Conservation (phyloP, 2,113 vertebrate species). For the Monopterus albus region DNA sequence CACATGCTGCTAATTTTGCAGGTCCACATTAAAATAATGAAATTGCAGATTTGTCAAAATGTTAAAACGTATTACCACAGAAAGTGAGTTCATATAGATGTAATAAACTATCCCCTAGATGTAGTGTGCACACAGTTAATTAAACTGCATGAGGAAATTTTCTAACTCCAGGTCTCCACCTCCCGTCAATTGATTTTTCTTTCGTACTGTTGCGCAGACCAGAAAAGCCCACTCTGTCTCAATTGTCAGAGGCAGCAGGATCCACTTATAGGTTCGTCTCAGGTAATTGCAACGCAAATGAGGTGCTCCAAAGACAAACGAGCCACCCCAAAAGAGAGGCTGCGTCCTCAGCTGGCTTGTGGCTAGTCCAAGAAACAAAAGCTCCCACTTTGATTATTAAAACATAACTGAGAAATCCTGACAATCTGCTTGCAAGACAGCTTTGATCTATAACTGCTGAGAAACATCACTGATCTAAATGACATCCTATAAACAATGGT, state of each 20-base stretch:
- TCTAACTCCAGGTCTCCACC: slow-evolving; percentile 29
- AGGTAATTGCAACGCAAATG: slow-evolving; percentile 78
- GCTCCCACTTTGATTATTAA: slow-evolving; percentile 68
- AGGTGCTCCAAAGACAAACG: slow-evolving; percentile 72
- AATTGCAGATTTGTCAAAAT: slow-evolving; percentile 11
- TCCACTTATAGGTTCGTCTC: slow-evolving; percentile 69
- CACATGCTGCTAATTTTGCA: background rate
- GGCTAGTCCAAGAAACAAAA: slow-evolving; percentile 26
- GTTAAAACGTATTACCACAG: slow-evolving; percentile 24
- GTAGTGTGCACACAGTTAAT: slow-evolving; percentile 44
- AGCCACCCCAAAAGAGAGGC: slow-evolving; percentile 57
- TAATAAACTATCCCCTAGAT: slow-evolving; percentile 6
- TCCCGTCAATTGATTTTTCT: slow-evolving; percentile 55
- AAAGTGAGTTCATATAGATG: slow-evolving; percentile 28
- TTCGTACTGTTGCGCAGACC: slow-evolving; percentile 47
- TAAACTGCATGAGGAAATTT: slow-evolving; percentile 23
- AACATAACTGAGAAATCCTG: slow-evolving; percentile 52
- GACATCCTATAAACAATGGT: slow-evolving; percentile 34
- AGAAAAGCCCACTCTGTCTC: slow-evolving; percentile 66
- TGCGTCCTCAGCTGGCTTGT: slow-evolving; percentile 43
- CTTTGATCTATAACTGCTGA: slow-evolving; percentile 64
- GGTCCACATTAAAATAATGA: background rate
- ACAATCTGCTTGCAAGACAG: slow-evolving; percentile 55
- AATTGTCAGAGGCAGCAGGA: slow-evolving; percentile 67
- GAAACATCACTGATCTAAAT: slow-evolving; percentile 29